Conservation (phyloP, 2,113 vertebrate genomes). For the Limanda limanda region DNA sequence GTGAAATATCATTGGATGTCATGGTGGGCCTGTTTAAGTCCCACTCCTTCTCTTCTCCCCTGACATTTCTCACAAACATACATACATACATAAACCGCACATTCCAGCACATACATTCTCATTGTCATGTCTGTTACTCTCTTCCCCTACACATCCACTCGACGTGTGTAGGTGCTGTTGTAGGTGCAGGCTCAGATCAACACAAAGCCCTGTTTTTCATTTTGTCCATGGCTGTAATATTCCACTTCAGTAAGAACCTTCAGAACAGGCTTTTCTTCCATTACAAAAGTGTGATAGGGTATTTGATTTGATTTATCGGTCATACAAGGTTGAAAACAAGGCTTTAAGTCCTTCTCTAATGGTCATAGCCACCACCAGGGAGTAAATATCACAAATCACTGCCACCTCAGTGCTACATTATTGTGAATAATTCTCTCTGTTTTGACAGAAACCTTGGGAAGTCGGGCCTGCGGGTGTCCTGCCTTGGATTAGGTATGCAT, state of each 20-base stretch:
- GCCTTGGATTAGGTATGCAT: conserved; percentile 95
- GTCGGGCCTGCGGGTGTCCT: conserved; percentile 96
- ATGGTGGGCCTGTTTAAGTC: conserved; percentile 57
- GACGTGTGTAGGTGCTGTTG: conserved; percentile 39
- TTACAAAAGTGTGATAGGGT: neutral
- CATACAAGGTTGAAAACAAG: neutral
- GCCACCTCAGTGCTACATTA: conserved; percentile 34
- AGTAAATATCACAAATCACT: conserved; percentile 47
- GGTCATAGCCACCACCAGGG: neutral
- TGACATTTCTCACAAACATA: conserved; percentile 34
- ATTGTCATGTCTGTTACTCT: conserved; percentile 15
- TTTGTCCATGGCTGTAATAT: conserved; percentile 13
- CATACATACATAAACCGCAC: neutral
- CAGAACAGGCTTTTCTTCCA: neutral
- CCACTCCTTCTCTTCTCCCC: conserved; percentile 34
- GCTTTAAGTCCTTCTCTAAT: conserved; percentile 3
- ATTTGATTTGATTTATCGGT: conserved; percentile 4
- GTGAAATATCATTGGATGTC: conserved; percentile 61
- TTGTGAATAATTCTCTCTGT: conserved; percentile 69
- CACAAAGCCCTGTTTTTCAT: conserved; percentile 21
- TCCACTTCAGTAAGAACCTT: conserved; percentile 4
- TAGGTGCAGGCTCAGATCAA: conserved; percentile 34
- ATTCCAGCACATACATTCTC: neutral
- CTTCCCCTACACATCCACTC: conserved; percentile 13
- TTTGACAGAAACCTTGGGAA: conserved; percentile 96